phyloP scores from a whole-genome alignment of 2,888 invertebrate genomes.

The Auanema freiburgensis region DNA sequence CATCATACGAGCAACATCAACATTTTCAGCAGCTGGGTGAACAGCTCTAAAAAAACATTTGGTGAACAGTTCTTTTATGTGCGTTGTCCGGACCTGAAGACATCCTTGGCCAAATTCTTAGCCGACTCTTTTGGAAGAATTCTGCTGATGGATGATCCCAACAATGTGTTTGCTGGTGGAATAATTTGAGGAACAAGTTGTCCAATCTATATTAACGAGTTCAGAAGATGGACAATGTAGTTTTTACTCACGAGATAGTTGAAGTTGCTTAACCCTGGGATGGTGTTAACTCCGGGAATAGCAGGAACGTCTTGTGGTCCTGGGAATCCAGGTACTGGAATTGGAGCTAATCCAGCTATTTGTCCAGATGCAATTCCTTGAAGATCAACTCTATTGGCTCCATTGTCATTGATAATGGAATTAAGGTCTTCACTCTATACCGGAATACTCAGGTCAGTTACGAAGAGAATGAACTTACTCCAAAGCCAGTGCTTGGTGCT shows the following conservation, averaged over 20 bases:
- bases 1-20: slow-evolving; percentile 65
- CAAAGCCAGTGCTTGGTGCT: slow-evolving; percentile 34
- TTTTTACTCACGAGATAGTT: slow-evolving; percentile 58
- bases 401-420: slow-evolving; percentile 52
- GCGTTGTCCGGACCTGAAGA: slow-evolving; percentile 40
- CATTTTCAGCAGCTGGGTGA: slow-evolving; percentile 63
- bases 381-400: slow-evolving; percentile 58
- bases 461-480: slow-evolving; percentile 11
- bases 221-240: not conserved
- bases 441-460: slow-evolving; percentile 24
- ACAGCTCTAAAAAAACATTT: slow-evolving; percentile 53
- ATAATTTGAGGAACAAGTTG: slow-evolving; percentile 65
- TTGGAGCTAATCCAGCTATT: slow-evolving; percentile 64
- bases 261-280: slow-evolving; percentile 65
- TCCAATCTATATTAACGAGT: slow-evolving; percentile 55
- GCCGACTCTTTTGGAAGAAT: slow-evolving; percentile 64
- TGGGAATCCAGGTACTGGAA: slow-evolving; percentile 62
- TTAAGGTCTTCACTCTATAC: slow-evolving; percentile 58
- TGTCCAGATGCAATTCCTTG: slow-evolving; percentile 52
- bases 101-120: slow-evolving; percentile 64
- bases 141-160: slow-evolving; percentile 63
- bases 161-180: slow-evolving; percentile 64
- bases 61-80: slow-evolving; percentile 2
- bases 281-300: slow-evolving; percentile 65
- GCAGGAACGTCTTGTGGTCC: slow-evolving; percentile 62